These are phyloP conservation scores for Drosophila serrata DNA, from an alignment of 1,140 invertebrate genomes.

Conservation along the genomic window DNA sequence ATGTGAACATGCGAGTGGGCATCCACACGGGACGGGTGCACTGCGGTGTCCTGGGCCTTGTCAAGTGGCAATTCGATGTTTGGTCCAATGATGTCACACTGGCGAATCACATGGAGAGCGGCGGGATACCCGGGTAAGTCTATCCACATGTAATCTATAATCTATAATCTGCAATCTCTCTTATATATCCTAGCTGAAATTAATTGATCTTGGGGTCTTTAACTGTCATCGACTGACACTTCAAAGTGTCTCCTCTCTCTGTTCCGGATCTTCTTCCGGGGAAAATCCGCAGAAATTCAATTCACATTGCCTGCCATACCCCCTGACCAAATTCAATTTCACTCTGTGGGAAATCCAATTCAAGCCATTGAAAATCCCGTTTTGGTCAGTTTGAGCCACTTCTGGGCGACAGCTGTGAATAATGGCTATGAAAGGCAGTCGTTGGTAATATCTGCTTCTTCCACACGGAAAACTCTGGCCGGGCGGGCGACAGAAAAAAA, in stretches of 20 bases:
- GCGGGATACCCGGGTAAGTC: constrained; percentile 94
- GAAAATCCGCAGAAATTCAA: constrained; percentile 28
- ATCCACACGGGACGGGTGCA: constrained; percentile 97
- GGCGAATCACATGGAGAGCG: constrained; percentile 98
- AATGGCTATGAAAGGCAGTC: constrained; percentile 56
- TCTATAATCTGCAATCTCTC: background rate
- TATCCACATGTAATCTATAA: constrained; percentile 21
- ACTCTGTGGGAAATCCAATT: constrained; percentile 29
- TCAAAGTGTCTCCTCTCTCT: constrained; percentile 23
- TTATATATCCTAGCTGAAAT: constrained; percentile 5
- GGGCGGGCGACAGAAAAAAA: constrained; percentile 27
- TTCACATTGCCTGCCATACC: constrained; percentile 17
- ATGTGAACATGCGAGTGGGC: constrained; percentile 97
- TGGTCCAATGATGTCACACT: constrained; percentile 98
- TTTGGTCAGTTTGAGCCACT: constrained; percentile 54
- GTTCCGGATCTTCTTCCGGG: constrained; percentile 12
- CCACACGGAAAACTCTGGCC: constrained; percentile 11
- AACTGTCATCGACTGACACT: constrained; percentile 33
- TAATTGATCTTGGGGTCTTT: constrained; percentile 39
- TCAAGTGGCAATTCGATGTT: constrained; percentile 93
- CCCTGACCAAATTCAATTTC: constrained; percentile 30
- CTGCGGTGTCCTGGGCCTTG: constrained; percentile 96
- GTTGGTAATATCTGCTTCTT: constrained; percentile 16
- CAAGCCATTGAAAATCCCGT: constrained; percentile 42
- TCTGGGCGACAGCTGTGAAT: constrained; percentile 75